Conservation (phyloP, 1,140 invertebrate genomes). For the Intoshia linei region DNA sequence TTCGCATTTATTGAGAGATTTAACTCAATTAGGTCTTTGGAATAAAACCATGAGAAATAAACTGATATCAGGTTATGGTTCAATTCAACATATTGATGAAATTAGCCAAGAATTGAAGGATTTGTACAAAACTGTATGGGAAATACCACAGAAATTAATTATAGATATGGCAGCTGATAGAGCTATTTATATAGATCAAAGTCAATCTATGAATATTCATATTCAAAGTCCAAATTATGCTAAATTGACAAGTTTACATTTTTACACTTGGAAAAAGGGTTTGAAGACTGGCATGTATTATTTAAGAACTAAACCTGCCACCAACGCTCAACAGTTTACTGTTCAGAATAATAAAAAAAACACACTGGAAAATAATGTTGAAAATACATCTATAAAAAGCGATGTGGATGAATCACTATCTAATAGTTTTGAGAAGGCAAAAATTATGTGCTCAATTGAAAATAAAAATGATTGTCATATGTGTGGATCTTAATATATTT, state of each 20-base stretch:
- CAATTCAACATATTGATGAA: slow-evolving; percentile 51
- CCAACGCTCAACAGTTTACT: slow-evolving; percentile 65
- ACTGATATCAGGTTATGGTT: slow-evolving; percentile 63
- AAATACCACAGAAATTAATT: slow-evolving; percentile 65
- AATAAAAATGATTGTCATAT: slow-evolving; percentile 60
- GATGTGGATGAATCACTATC: slow-evolving; percentile 3
- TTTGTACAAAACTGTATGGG: slow-evolving; percentile 93
- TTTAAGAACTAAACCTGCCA: slow-evolving; percentile 58
- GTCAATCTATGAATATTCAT: slow-evolving; percentile 78
- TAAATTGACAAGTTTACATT: slow-evolving; percentile 83
- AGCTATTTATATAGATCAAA: slow-evolving; percentile 89
- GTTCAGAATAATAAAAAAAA: slow-evolving; percentile 41
- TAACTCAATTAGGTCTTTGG: slow-evolving; percentile 63
- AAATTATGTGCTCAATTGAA: slow-evolving; percentile 47
- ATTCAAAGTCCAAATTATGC: slow-evolving; percentile 66
- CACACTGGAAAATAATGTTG: background rate
- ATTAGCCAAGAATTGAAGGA: slow-evolving; percentile 60
- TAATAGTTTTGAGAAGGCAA: slow-evolving; percentile 32
- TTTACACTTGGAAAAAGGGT: slow-evolving; percentile 74
- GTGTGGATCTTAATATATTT: slow-evolving; percentile 20
- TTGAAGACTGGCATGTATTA: slow-evolving; percentile 92
- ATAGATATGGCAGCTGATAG: slow-evolving; percentile 89
- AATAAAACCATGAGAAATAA: slow-evolving; percentile 77
- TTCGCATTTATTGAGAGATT: slow-evolving; percentile 63
- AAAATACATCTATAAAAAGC: background rate